Evolutionary conservation across 2,113 vertebrate species (phyloP), one percentile per base, ranked within the genome.

Genomic region (Campylomormyrus numenius): DNA sequence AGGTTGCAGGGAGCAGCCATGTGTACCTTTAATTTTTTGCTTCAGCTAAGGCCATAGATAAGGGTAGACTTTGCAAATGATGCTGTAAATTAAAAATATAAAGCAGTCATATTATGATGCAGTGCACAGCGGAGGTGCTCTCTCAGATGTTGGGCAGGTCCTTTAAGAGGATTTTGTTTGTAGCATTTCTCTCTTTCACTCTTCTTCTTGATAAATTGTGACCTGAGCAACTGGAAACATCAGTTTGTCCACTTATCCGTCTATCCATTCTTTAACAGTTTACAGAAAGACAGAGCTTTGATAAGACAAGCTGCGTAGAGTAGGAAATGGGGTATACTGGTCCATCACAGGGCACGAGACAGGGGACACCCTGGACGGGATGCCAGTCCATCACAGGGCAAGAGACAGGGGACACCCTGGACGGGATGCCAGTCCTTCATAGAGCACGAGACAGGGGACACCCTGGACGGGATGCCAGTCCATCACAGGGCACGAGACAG

Each of bases 11-110:
- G 93, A 91, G 93, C 94, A 95, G 93, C 93, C 92, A 92, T 93
- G 93, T 94, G 94, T 92, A 94, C 94, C 94, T 94, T 95, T 94
- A 93, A 94, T 95, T 94, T 95, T 95, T 94, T 94, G 93, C 93
- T 95, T 95, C 93, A 94, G 91, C 93, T 95, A 93, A 89, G 74
- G 53, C 58, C 17, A 94, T 94, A 92, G 91, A 91, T 92, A 90
- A 92, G 92, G 91, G 92, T 92, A 90, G 93, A 92, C 92, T 93
- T 92, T 94, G 93, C 92, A 92, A 93, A 92, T 95, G 93, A 94
- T 93, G 91, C 91, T 91, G 80, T 74, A 92, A 94, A 92, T 94
- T 92, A 91, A 94, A 94, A 91, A 91, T 24, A 91, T 92, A 77
- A 93, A 93, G 90, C 89, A 39, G 90, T 92, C 13, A 85, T 91